Conservation (phyloP, 2,888 invertebrate species). For the Cosmorhoe ocellata region DNA sequence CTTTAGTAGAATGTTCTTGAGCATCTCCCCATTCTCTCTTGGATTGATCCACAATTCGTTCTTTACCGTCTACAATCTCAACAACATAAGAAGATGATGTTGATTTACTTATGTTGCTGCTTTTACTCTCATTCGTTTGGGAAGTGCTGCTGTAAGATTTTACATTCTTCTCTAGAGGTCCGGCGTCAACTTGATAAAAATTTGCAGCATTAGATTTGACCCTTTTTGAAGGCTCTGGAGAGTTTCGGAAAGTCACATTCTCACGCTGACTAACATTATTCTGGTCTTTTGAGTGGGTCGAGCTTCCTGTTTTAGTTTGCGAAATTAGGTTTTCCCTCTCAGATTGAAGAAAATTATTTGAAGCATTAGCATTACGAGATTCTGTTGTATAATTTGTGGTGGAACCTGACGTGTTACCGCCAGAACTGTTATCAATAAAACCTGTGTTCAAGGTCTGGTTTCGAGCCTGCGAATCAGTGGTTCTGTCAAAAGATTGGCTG, state of each 20-base stretch:
- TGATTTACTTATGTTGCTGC: conserved; percentile 81
- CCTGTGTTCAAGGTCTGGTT: conserved; percentile 73
- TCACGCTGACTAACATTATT: conserved; percentile 57
- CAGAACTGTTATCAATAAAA: conserved; percentile 61
- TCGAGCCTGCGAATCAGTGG: conserved; percentile 59
- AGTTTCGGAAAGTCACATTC: conserved; percentile 55
- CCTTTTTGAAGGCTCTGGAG: conserved; percentile 54
- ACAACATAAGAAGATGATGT: conserved; percentile 85
- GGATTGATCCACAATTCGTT: conserved; percentile 82
- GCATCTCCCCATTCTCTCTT: conserved; percentile 82
- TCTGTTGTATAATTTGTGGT: conserved; percentile 51
- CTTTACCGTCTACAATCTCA: conserved; percentile 85
- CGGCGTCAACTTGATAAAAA: conserved; percentile 47
- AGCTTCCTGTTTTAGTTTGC: conserved; percentile 48
- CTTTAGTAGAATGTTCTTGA: conserved; percentile 71
- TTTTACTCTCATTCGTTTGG: conserved; percentile 77
- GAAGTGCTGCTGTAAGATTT: conserved; percentile 65
- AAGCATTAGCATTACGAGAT: conserved; percentile 66
- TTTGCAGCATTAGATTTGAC: conserved; percentile 51
- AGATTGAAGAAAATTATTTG: conserved; percentile 69
- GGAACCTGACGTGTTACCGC: conserved; percentile 46
- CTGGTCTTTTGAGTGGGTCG: conserved; percentile 41
- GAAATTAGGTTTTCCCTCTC: conserved; percentile 66
- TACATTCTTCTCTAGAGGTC: conserved; percentile 58
- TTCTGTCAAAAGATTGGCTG: conserved; percentile 66